Evolutionary conservation across 2,888 invertebrate genomes (phyloP).

Genomic region (Folsomia manolachei): DNA sequence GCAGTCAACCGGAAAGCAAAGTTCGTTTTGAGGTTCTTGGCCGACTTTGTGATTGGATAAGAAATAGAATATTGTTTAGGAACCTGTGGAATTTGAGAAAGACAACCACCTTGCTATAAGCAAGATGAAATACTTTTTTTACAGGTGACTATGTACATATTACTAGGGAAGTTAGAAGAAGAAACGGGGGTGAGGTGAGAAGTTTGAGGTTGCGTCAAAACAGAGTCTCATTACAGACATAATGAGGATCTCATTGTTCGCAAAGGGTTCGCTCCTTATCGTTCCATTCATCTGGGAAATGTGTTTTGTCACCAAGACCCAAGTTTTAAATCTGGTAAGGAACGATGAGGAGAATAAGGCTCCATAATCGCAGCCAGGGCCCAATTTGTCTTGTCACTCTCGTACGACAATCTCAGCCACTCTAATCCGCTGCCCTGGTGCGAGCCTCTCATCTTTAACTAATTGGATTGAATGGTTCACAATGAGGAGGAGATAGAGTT

Average conservation of each 20-base stretch:
- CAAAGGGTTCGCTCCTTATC: not conserved
- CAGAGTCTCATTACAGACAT: constrained; percentile 7
- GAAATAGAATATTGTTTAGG: too few species aligned
- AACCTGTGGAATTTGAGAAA: too few species aligned
- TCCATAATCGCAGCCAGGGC: constrained; percentile 17
- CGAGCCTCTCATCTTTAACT: not conserved
- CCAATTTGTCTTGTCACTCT: constrained; percentile 25
- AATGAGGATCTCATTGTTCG: constrained; percentile 6
- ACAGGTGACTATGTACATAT: not conserved
- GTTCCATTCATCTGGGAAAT: not conserved
- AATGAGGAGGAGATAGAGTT: not conserved
- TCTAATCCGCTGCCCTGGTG: not conserved
- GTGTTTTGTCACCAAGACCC: constrained; percentile 9
- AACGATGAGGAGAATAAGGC: not conserved
- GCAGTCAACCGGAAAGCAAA: not conserved
- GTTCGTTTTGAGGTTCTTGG: not conserved
- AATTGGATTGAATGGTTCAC: not conserved
- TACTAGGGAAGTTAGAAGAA: too few species aligned
- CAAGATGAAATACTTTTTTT: too few species aligned
- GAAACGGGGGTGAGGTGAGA: not conserved
- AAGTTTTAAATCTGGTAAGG: too few species aligned
- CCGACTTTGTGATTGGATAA: not conserved
- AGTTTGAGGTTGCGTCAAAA: not conserved
- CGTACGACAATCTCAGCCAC: not conserved
- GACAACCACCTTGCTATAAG: too few species aligned